These are phyloP conservation scores for Fragum sueziense DNA, from an alignment of 2,888 invertebrate species.

Conservation along the genomic window DNA sequence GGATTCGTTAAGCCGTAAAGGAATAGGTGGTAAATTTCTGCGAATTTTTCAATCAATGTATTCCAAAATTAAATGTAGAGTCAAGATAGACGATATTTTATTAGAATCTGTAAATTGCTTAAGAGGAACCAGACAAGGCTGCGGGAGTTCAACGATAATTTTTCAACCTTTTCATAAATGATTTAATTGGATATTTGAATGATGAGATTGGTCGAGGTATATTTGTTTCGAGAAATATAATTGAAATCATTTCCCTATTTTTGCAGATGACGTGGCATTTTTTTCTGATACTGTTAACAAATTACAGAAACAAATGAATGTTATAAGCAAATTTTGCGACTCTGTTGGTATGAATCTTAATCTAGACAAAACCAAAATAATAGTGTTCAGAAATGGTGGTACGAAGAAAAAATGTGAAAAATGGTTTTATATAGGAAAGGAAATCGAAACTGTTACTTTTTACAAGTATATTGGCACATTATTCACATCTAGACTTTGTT, in stretches of 20 bases:
- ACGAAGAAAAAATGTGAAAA: too few species aligned
- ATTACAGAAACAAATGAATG: too few species aligned
- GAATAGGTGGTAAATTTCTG: constrained; percentile 13
- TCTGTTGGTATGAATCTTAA: too few species aligned
- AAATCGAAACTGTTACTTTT: not conserved
- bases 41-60: constrained; percentile 15
- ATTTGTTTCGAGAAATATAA: not conserved
- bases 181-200: too few species aligned
- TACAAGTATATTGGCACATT: not conserved
- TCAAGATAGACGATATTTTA: not conserved
- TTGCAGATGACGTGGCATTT: constrained; percentile 29
- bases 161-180: too few species aligned
- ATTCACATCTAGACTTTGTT: too few species aligned
- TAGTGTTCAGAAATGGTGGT: too few species aligned
- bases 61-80: not conserved
- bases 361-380: too few species aligned
- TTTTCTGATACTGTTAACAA: constrained; percentile 6
- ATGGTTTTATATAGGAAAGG: not conserved
- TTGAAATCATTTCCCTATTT: constrained; percentile 1
- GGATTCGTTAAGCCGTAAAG: constrained; percentile 8
- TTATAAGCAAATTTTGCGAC: too few species aligned
- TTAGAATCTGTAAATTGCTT: too few species aligned
- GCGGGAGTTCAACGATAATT: constrained; percentile 7
- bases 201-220: not conserved
- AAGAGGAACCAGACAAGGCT: constrained; percentile 17